Base-by-base conservation (phyloP, 2,113 vertebrate genomes). In the Sapayoa aenigma region DNA sequence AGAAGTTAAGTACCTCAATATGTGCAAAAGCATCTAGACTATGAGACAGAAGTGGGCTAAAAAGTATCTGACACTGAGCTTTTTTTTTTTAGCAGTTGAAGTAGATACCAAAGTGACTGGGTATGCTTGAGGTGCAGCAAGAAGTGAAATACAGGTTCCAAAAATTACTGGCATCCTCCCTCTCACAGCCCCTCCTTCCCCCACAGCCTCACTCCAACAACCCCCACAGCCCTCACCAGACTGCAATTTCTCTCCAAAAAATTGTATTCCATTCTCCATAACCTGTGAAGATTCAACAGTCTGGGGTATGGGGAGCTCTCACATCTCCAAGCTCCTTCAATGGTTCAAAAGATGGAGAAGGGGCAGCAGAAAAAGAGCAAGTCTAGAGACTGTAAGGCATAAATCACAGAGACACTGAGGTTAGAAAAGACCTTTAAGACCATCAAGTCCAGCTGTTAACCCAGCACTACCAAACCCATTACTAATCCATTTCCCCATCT, bases 51-150 rank as follows among this genome's bases (percentile, higher is more conserved):
- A 72, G 65, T 33, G 22, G 13, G 28, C 42, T 72, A 60, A 47
- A 72, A 58, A 16, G 18, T 39, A 49, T 52, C 49, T 68, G 46
- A 22, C 39, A 30, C 9, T 1, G 9, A 62, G n/a, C 73, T n/a
- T n/a, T n/a, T n/a, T 3, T 23, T 62, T 69, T 52, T 42, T 25
- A 28, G 37, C n/a, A 37, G 53, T 13, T 82, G 59, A 52, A 52
- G 65, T 25, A 13, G 16, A n/a, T 11, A 37, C 35, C 1, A 1
- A 62, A 46, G 46, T 0, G 1, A 67, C 11, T 7, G 24, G 63
- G 24, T n/a, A 71, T 1, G 6, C 46, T 39, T n/a, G 68, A 75
- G 24, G 41, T 31, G 35, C 21, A 62, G 46, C 18, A 68, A 47
- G 53, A 74, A 68, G 31, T 25, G 11, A 69, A 83, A 59, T n/a